These are phyloP conservation scores for Sternarchorhynchus goeldii DNA, from an alignment of 2,797 vertebrate species.

Conservation along the genomic window DNA sequence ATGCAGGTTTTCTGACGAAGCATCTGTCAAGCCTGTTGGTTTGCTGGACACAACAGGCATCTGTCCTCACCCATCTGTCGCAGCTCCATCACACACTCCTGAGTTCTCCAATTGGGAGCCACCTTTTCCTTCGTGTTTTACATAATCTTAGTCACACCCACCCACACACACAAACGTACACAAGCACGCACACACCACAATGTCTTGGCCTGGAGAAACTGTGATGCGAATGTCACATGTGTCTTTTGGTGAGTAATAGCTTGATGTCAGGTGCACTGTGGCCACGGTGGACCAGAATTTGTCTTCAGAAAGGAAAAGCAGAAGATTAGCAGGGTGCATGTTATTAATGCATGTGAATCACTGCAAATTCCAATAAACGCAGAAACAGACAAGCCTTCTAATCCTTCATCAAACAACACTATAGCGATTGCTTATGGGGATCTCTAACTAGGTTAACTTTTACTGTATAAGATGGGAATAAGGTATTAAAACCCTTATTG, in stretches of 20 bases:
- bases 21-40: constrained; percentile 28
- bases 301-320: not conserved
- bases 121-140: constrained; percentile 33
- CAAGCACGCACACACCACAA: too few relatives aligned
- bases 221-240: constrained; percentile 17
- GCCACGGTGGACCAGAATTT: constrained; percentile 6
- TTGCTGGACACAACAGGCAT: constrained; percentile 17
- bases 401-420: constrained; percentile 26
- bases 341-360: constrained; percentile 42
- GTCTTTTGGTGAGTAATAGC: constrained; percentile 16
- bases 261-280: constrained; percentile 22
- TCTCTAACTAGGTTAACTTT: constrained; percentile 25
- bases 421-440: not conserved
- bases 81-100: constrained; percentile 9
- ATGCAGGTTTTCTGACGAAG: constrained; percentile 5
- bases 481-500: not conserved
- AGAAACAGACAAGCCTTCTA: constrained; percentile 8
- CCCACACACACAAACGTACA: not conserved
- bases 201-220: constrained; percentile 22
- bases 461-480: not conserved
- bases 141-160: constrained; percentile 28
- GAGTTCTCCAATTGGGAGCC: constrained; percentile 16
- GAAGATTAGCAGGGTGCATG: constrained; percentile 1
- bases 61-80: constrained; percentile 44
- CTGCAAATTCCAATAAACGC: constrained; percentile 11